phyloP scores from a whole-genome alignment of 2,797 vertebrate genomes.

The Cryptoprocta ferox region DNA sequence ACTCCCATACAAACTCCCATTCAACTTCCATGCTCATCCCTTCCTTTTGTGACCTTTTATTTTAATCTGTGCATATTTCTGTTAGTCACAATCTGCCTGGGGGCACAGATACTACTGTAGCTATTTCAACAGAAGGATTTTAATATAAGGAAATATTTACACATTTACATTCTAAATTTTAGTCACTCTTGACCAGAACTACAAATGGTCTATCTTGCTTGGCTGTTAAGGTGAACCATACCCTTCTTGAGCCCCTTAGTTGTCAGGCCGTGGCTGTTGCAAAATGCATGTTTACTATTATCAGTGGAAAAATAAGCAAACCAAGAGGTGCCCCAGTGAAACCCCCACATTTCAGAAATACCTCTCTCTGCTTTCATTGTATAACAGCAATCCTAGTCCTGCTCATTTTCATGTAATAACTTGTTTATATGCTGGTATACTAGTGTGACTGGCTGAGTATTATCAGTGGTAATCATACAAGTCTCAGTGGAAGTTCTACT shows the following conservation, averaged over 20 bases:
- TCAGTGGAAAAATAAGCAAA: not conserved
- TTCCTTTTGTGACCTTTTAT: not conserved
- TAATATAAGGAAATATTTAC: not conserved
- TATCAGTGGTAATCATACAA: not conserved
- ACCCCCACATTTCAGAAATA: not conserved
- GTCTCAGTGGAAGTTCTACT: not conserved
- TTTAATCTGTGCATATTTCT: not conserved
- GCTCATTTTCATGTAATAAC: not conserved
- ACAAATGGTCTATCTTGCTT: not conserved
- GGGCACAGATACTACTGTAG: not conserved
- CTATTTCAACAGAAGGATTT: not conserved
- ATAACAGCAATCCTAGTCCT: not conserved
- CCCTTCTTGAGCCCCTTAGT: not conserved
- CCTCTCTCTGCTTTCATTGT: not conserved
- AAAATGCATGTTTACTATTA: not conserved
- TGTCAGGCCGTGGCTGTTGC: not conserved
- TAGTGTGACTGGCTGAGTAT: not conserved
- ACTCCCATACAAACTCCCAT: not conserved
- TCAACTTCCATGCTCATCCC: not conserved
- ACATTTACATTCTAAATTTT: not conserved
- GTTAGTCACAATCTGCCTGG: not conserved
- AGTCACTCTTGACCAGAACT: not conserved
- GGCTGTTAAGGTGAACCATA: not conserved
- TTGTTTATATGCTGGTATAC: not conserved
- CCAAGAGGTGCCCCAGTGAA: not conserved